Evolutionary conservation across 1,140 invertebrate genomes (phyloP).

Genomic region (Ylistrum balloti): DNA sequence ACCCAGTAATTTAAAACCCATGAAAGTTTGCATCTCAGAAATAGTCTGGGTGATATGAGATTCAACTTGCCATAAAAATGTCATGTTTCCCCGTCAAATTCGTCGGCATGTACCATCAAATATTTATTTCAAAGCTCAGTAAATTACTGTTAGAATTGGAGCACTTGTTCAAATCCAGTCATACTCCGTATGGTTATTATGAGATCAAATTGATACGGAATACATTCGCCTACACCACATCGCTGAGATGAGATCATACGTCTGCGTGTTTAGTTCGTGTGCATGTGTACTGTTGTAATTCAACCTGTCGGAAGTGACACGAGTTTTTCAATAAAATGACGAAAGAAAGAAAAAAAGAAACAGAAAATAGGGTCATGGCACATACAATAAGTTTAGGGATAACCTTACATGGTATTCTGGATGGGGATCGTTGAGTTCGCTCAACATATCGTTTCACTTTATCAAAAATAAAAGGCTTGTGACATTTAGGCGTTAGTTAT

Average conservation of each 20-base stretch:
- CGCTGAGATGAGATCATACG: not conserved
- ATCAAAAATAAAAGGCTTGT: too few relatives aligned
- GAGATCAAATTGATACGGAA: not conserved
- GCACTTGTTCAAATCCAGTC: conserved; percentile 5
- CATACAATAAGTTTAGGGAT: too few relatives aligned
- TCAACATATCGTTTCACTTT: too few relatives aligned
- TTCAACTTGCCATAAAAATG: conserved; percentile 10
- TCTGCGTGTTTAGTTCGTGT: not conserved
- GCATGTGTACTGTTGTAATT: too few relatives aligned
- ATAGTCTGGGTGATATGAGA: not conserved
- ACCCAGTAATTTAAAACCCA: conserved; percentile 34
- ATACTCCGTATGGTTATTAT: not conserved
- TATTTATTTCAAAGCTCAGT: not conserved
- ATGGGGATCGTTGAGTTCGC: too few relatives aligned
- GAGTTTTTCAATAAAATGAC: too few relatives aligned
- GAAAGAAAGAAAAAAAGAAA: too few relatives aligned
- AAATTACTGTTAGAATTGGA: conserved; percentile 2
- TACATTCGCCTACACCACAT: not conserved
- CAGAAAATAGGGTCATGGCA: too few relatives aligned
- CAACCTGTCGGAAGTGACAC: too few relatives aligned
- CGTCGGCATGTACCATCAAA: conserved; percentile 30
- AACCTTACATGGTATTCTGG: too few relatives aligned
- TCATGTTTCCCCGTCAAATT: conserved; percentile 6
- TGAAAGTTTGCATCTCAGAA: conserved; percentile 38
- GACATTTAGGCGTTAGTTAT: too few relatives aligned